phyloP scores from a whole-genome alignment of 2,113 vertebrate species.

The Illadopsis cleaveri region DNA sequence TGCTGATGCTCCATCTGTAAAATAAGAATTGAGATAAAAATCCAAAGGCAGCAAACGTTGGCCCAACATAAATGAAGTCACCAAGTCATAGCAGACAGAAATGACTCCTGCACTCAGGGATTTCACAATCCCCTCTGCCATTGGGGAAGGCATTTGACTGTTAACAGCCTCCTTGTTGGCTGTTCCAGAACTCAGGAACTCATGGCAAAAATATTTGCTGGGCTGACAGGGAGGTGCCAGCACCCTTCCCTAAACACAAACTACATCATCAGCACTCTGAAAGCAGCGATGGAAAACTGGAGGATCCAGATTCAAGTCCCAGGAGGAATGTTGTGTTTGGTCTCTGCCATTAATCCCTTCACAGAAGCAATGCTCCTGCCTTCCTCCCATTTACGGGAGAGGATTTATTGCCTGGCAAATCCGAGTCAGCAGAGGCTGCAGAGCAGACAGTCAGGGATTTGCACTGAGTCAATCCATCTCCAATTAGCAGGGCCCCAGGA shows the following conservation, averaged over 20 bases:
- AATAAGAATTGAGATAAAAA: background rate
- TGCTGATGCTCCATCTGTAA: background rate
- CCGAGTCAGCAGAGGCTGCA: background rate
- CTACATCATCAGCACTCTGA: constrained; percentile 9
- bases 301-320: constrained; percentile 21
- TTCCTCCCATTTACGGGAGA: background rate
- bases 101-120: background rate
- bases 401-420: background rate
- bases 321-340: background rate
- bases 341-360: background rate
- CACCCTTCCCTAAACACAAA: constrained; percentile 17
- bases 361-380: background rate
- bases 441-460: background rate
- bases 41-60: background rate
- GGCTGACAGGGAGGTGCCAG: constrained; percentile 53
- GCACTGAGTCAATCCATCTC: background rate
- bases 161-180: background rate
- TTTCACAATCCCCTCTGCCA: constrained; percentile 20
- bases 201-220: constrained; percentile 56
- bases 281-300: constrained; percentile 3
- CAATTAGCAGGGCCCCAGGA: background rate
- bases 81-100: background rate
- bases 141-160: background rate
- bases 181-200: constrained; percentile 27
- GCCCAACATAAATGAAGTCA: constrained; percentile 4